Percentiles rank a stretch among this genome's conserved stretches.
Conservation (phyloP, 2,797 vertebrate species). For the Ptychobarbus kaznakovi region DNA sequence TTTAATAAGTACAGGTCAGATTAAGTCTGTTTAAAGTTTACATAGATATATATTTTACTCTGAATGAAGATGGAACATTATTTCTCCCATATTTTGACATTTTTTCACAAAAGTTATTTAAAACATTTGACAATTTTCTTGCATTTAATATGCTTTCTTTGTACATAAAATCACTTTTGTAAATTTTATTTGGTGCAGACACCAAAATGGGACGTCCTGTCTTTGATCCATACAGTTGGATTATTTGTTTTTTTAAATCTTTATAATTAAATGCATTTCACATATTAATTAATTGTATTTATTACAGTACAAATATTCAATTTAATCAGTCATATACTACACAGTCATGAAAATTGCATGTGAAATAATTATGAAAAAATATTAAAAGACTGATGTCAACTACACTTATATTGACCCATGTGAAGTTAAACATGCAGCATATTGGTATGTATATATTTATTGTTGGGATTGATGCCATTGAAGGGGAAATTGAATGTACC, state of each 20-base stretch:
- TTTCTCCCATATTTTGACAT: not conserved
- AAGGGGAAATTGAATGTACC: not conserved
- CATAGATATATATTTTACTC: not conserved
- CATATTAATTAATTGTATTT: not conserved
- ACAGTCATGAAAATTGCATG: not conserved
- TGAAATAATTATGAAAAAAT: not conserved
- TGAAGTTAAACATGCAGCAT: slow-evolving; percentile 15
- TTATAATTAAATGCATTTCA: not conserved
- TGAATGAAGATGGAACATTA: not conserved
- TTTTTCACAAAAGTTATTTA: not conserved
- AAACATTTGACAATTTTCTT: not conserved
- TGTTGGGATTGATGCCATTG: not conserved
- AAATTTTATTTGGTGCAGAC: not conserved
- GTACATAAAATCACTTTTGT: not conserved
- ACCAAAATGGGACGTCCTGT: not conserved
- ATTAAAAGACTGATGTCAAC: not conserved
- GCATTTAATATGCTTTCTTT: not conserved
- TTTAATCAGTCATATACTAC: not conserved
- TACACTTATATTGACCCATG: not conserved
- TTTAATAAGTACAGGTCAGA: not conserved
- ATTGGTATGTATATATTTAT: slow-evolving; percentile 10
- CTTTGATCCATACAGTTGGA: not conserved
- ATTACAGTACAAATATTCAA: not conserved
- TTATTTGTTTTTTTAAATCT: too few species aligned
- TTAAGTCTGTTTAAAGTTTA: not conserved